phyloP scores from a whole-genome alignment of 2,888 invertebrate species.

The Latrodectus hesperus region DNA sequence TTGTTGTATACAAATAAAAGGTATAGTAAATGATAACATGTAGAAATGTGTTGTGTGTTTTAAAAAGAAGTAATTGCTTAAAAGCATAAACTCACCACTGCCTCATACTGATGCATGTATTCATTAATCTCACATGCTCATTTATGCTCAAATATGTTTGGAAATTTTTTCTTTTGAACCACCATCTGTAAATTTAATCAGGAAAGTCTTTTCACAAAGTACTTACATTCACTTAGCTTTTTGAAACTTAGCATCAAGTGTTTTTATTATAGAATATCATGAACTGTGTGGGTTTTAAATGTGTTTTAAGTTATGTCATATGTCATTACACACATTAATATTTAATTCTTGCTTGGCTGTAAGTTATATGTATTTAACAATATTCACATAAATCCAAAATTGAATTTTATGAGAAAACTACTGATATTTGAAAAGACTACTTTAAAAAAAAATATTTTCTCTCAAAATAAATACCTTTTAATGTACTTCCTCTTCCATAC shows the following conservation, averaged over 20 bases:
- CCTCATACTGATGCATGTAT: slow-evolving; percentile 8
- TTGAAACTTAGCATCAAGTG: neutral
- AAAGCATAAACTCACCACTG: neutral
- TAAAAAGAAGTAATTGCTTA: neutral
- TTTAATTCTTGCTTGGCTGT: neutral
- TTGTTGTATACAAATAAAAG: no score
- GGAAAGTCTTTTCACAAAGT: neutral
- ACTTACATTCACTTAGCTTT: slow-evolving; percentile 12
- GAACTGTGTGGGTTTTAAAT: neutral
- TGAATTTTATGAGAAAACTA: neutral
- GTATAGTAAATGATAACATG: no score
- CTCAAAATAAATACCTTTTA: neutral
- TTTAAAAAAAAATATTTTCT: neutral
- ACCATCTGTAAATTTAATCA: no score
- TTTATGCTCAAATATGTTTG: slow-evolving; percentile 37
- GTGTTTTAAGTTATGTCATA: neutral
- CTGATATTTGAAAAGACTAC: neutral
- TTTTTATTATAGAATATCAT: neutral
- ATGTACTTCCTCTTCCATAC: neutral
- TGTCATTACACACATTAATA: neutral
- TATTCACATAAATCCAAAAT: neutral
- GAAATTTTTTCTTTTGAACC: no score
- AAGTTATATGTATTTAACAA: neutral
- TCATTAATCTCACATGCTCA: slow-evolving; percentile 25
- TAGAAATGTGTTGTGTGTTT: neutral